Evolutionary conservation across 2,113 vertebrate species (phyloP).

Genomic region (Baryphthengus martii): DNA sequence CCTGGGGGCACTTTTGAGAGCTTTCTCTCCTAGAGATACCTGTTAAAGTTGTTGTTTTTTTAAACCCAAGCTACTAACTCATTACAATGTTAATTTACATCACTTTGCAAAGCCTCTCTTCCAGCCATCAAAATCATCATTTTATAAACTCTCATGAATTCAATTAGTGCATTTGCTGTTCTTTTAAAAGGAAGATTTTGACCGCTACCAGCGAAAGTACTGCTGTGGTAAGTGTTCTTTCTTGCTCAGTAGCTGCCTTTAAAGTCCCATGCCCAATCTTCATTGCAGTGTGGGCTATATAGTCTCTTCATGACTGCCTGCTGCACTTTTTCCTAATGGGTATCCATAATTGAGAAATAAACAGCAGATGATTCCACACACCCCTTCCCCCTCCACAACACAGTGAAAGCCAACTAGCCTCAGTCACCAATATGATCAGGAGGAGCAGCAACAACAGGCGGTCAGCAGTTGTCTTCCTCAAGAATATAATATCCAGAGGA

Average conservation of each 20-base stretch:
- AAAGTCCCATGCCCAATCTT: background rate
- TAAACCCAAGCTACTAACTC: background rate
- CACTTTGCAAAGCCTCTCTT: background rate
- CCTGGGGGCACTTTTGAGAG: background rate
- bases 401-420: background rate
- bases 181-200: background rate
- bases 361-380: background rate
- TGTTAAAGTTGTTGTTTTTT: too few species aligned
- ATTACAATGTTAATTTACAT: background rate
- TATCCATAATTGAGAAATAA: background rate
- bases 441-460: background rate
- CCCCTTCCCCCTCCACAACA: background rate
- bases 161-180: background rate
- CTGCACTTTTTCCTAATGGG: background rate
- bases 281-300: background rate
- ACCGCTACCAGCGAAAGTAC: background rate
- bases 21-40: background rate
- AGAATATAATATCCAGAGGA: background rate
- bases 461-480: background rate
- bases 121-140: background rate
- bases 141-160: background rate
- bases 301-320: background rate
- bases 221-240: background rate
- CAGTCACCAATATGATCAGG: background rate
- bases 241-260: background rate